Evolutionary conservation across 2,113 vertebrate species (phyloP).

Genomic region (Hippoglossus stenolepis): DNA sequence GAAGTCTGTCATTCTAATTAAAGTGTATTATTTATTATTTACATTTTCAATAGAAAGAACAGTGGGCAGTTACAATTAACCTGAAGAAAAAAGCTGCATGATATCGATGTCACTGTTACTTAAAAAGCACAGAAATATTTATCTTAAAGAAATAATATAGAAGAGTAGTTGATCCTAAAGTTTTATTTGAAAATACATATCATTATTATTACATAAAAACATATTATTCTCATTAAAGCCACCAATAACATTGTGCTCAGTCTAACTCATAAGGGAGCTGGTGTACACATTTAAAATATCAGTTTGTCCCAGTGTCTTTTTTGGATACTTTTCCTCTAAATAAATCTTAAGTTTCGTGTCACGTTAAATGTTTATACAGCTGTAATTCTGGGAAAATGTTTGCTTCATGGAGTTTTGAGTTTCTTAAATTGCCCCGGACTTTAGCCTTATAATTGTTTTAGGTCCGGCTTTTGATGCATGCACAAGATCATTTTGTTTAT

Average conservation of each 20-base stretch:
- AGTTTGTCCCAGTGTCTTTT: background rate
- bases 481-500: conserved; percentile 19
- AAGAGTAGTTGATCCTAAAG: too few relatives aligned
- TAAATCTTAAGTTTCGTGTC: conserved; percentile 32
- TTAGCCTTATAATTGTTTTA: conserved; percentile 30
- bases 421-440: conserved; percentile 21
- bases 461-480: conserved; percentile 21
- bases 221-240: conserved; percentile 3
- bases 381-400: conserved; percentile 44
- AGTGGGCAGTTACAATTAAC: background rate
- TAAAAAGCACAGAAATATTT: background rate
- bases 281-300: conserved; percentile 12
- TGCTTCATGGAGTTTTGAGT: conserved; percentile 33
- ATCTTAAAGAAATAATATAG: background rate
- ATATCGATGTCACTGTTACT: background rate
- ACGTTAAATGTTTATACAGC: conserved; percentile 43
- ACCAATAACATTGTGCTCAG: background rate
- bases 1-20: conserved; percentile 16
- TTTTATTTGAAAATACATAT: background rate
- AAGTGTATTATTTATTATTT: background rate
- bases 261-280: conserved; percentile 15
- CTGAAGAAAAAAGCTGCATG: background rate
- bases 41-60: background rate
- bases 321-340: background rate
- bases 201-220: background rate